These are phyloP conservation scores for Cynoglossus semilaevis DNA, from an alignment of 2,113 vertebrate species.

Conservation along the genomic window DNA sequence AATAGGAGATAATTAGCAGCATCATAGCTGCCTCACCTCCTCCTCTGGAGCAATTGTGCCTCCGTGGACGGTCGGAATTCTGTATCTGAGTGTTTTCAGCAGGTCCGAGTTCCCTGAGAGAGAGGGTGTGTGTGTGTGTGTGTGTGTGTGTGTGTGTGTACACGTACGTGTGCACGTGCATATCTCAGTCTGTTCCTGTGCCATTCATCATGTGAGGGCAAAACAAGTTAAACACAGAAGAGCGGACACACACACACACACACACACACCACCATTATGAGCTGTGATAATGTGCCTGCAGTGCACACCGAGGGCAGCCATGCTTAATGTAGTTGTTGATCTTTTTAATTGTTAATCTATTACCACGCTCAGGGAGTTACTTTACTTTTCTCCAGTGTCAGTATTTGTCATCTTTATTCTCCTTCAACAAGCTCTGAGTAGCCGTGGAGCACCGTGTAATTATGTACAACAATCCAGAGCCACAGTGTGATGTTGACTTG, in stretches of 20 bases:
- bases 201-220: conserved; percentile 19
- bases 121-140: neutral
- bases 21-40: conserved; percentile 53
- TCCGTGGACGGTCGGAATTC: conserved; percentile 32
- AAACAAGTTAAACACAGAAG: conserved; percentile 32
- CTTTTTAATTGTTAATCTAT: conserved; percentile 66
- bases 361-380: conserved; percentile 40
- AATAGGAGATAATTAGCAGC: conserved; percentile 74
- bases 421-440: conserved; percentile 25
- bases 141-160: conserved; percentile 2
- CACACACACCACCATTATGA: conserved; percentile 33
- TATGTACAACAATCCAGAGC: conserved; percentile 36
- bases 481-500: conserved; percentile 20
- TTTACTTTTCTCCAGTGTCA: conserved; percentile 36
- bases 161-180: neutral
- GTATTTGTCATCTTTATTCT: conserved; percentile 55
- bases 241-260: conserved; percentile 39
- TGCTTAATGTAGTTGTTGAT: conserved; percentile 56
- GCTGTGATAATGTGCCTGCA: conserved; percentile 26
- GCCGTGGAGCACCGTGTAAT: conserved; percentile 36
- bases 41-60: conserved; percentile 24
- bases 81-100: conserved; percentile 20
- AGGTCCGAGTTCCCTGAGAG: conserved; percentile 10
- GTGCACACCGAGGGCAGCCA: conserved; percentile 34
- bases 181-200: neutral